Conservation (phyloP, 2,888 invertebrate genomes). For the Macaria notata region DNA sequence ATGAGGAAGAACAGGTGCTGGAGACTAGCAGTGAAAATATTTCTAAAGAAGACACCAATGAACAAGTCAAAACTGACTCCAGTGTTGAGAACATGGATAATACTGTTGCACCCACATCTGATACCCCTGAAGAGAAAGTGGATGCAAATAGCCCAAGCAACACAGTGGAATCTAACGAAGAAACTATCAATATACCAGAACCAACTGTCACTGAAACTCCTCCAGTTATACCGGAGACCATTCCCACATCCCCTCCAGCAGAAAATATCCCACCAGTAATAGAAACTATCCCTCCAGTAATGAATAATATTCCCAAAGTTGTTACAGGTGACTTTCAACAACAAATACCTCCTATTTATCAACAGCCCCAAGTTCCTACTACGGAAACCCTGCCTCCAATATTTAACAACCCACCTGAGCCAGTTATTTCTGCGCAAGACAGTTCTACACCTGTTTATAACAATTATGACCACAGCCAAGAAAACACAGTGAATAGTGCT, state of each 20-base stretch:
- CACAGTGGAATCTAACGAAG: not conserved
- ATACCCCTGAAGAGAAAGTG: too few relatives aligned
- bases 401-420: slow-evolving; percentile 28
- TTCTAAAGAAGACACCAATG: too few relatives aligned
- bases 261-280: not conserved
- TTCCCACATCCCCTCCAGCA: slow-evolving; percentile 21
- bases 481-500: not conserved
- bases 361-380: slow-evolving; percentile 18
- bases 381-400: slow-evolving; percentile 37
- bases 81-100: too few relatives aligned
- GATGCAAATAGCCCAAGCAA: not conserved
- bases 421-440: slow-evolving; percentile 4
- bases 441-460: not conserved
- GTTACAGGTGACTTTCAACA: slow-evolving; percentile 8
- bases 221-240: slow-evolving; percentile 16
- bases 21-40: too few relatives aligned
- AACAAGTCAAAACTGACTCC: too few relatives aligned
- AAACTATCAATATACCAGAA: not conserved
- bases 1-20: not conserved
- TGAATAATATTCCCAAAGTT: not conserved
- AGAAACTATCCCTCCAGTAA: slow-evolving; percentile 12
- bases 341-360: slow-evolving; percentile 24
- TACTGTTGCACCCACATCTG: too few relatives aligned
- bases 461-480: not conserved
- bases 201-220: not conserved